These are phyloP conservation scores for Lucinisca nassula DNA, from an alignment of 2,888 invertebrate species.

Conservation along the genomic window DNA sequence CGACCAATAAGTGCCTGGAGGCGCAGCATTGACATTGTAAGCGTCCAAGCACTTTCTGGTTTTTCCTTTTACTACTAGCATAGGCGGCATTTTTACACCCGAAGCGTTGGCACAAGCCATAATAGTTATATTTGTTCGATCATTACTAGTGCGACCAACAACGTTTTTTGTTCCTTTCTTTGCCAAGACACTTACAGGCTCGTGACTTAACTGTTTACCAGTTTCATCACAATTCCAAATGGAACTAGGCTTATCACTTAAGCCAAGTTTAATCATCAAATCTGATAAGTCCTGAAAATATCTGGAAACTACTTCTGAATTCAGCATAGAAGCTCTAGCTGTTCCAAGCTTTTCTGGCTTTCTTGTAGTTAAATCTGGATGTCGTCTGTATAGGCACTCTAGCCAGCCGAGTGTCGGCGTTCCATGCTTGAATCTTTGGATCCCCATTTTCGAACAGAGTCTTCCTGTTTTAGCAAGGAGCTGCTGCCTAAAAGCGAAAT, in stretches of 20 bases:
- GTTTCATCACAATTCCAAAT: constrained; percentile 17
- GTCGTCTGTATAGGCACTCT: constrained; percentile 25
- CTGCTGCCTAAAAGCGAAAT: no score
- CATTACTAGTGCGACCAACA: no score
- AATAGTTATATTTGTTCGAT: not conserved
- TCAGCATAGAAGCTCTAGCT: constrained; percentile 11
- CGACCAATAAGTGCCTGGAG: not conserved
- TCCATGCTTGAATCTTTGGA: no score
- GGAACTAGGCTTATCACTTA: not conserved
- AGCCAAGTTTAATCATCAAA: not conserved
- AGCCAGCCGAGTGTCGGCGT: not conserved
- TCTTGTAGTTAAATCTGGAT: constrained; percentile 26
- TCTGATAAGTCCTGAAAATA: constrained; percentile 6
- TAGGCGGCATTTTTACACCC: not conserved
- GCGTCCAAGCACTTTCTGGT: not conserved
- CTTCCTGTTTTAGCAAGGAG: no score
- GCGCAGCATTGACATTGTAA: not conserved
- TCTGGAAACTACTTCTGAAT: not conserved
- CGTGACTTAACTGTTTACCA: not conserved
- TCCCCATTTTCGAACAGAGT: no score
- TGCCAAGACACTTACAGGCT: not conserved
- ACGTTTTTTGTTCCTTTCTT: no score
- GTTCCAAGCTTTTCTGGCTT: constrained; percentile 42
- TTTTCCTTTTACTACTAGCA: not conserved
- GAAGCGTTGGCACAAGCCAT: not conserved